A percentile compares a stretch with the other conserved stretches of the same genome.
phyloP scores from a whole-genome alignment of 2,113 vertebrate genomes.

The Sterrhoptilus dennistouni region DNA sequence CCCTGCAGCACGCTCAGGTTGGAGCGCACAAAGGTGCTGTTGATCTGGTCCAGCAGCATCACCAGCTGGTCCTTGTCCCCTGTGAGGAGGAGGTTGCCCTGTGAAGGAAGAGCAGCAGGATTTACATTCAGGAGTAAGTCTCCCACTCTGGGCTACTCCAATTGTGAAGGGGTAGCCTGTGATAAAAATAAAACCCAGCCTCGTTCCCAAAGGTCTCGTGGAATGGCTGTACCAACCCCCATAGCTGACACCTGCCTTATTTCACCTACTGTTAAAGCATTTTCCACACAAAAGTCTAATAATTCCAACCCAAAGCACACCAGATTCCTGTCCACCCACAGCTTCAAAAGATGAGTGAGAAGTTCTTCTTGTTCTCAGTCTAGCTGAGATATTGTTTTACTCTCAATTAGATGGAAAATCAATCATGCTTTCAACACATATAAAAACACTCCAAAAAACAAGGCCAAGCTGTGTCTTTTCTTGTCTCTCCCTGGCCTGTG shows the following conservation, averaged over 20 bases:
- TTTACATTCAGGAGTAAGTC: neutral
- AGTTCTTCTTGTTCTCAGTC: neutral
- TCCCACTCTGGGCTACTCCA: neutral
- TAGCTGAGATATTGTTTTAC: neutral
- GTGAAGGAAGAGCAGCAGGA: neutral
- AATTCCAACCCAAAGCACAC: neutral
- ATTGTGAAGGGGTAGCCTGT: neutral
- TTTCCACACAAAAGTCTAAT: neutral
- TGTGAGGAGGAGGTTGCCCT: conserved; percentile 94
- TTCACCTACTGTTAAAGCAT: neutral
- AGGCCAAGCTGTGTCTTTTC: conserved; percentile 23
- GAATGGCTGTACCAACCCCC: neutral
- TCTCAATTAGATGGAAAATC: neutral
- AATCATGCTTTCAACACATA: conserved; percentile 17
- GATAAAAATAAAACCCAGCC: neutral
- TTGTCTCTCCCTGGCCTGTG: neutral
- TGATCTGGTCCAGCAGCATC: conserved; percentile 98
- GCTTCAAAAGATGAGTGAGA: neutral
- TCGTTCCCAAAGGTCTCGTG: neutral
- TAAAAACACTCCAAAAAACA: neutral
- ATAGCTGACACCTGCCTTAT: neutral
- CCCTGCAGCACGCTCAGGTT: conserved; percentile 97
- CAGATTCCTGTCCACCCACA: neutral
- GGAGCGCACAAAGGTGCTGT: conserved; percentile 96
- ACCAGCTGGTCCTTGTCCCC: conserved; percentile 98